Evolutionary conservation across 2,888 invertebrate species (phyloP).

Genomic region (Protophormia terraenovae): DNA sequence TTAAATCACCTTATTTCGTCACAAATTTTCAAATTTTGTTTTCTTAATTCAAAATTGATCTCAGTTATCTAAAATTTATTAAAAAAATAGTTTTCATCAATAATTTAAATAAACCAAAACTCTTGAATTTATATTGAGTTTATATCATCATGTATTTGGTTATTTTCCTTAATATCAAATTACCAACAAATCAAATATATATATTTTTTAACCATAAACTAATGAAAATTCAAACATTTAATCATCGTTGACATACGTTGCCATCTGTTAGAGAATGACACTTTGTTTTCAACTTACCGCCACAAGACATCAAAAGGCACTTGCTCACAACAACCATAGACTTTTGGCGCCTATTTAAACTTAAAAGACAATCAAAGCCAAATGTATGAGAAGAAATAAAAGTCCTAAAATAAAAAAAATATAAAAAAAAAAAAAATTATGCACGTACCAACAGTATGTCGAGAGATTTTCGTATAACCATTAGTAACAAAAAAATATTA

Average conservation of each 20-base stretch:
- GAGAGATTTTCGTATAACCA: slow-evolving; percentile 23
- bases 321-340: slow-evolving; percentile 58
- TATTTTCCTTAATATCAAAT: slow-evolving; percentile 25
- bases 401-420: no score
- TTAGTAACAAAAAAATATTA: slow-evolving; percentile 43
- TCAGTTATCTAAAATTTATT: no score
- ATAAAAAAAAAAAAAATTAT: slow-evolving; percentile 56
- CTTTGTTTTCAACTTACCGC: slow-evolving; percentile 63
- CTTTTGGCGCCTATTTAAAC: slow-evolving; percentile 61
- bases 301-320: slow-evolving; percentile 57
- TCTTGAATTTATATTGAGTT: background rate
- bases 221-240: slow-evolving; percentile 60
- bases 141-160: background rate
- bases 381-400: slow-evolving; percentile 40
- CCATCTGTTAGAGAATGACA: slow-evolving; percentile 63
- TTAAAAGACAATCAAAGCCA: slow-evolving; percentile 57
- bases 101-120: background rate
- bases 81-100: background rate
- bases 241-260: slow-evolving; percentile 58
- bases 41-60: no score
- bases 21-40: no score
- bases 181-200: slow-evolving; percentile 36
- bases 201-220: no score
- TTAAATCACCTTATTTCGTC: background rate
- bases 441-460: slow-evolving; percentile 40